phyloP scores from a whole-genome alignment of 2,113 vertebrate species.

The Telmatochromis brachygnathus region DNA sequence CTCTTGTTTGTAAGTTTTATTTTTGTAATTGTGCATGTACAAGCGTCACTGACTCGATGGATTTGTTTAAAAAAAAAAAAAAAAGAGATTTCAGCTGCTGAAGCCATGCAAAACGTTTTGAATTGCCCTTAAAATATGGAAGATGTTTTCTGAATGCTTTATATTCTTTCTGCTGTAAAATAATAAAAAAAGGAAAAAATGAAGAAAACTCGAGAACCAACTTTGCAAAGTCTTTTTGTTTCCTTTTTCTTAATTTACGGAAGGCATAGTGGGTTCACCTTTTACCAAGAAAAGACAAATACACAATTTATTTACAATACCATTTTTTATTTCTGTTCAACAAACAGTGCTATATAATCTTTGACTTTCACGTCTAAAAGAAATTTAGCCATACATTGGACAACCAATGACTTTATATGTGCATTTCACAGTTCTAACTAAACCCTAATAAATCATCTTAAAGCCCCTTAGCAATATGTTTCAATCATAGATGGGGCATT shows the following conservation, averaged over 20 bases:
- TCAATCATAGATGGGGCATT: constrained; percentile 5
- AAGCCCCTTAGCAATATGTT: not conserved
- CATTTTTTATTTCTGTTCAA: constrained; percentile 37
- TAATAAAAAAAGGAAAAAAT: constrained; percentile 89
- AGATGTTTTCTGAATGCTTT: constrained; percentile 99
- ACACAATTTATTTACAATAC: not conserved
- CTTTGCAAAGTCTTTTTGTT: constrained; percentile 43
- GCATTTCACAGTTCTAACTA: not conserved
- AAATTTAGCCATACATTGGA: not conserved
- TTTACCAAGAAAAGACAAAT: not conserved
- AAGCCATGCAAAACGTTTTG: constrained; percentile 99
- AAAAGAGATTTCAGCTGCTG: constrained; percentile 96
- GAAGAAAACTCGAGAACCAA: constrained; percentile 79
- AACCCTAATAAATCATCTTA: not conserved
- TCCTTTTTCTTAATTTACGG: not conserved
- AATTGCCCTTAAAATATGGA: constrained; percentile 99
- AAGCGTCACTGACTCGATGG: constrained; percentile 99
- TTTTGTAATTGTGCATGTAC: constrained; percentile 99
- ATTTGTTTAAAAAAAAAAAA: constrained; percentile 88
- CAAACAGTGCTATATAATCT: not conserved
- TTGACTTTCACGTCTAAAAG: not conserved
- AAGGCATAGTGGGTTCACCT: not conserved
- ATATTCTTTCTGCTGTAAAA: constrained; percentile 99
- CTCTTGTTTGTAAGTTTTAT: constrained; percentile 97
- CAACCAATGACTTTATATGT: not conserved